Evolutionary conservation across 2,797 vertebrate species (phyloP).

Genomic region (Rallus crepitans): DNA sequence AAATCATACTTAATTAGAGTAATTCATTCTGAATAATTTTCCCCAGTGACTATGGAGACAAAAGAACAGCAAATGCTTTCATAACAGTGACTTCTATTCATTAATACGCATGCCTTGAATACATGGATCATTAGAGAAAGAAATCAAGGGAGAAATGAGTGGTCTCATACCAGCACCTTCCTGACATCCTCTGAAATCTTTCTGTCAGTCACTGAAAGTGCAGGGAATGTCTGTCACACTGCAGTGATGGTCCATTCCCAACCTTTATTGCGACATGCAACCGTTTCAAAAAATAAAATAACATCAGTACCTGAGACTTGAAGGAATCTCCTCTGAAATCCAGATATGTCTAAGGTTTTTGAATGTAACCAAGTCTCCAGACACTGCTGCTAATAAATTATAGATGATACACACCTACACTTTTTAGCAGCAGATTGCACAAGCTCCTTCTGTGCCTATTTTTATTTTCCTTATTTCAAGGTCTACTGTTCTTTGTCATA

Average conservation of each 20-base stretch:
- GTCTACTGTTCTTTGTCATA: slow-evolving; percentile 6
- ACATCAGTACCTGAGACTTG: background rate
- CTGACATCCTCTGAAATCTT: background rate
- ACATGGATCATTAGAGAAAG: background rate
- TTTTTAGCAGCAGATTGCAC: slow-evolving; percentile 10
- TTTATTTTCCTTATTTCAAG: slow-evolving; percentile 61
- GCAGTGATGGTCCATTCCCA: background rate
- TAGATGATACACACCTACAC: background rate
- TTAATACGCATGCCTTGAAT: background rate
- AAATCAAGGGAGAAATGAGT: background rate
- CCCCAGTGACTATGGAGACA: background rate
- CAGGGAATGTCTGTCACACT: background rate
- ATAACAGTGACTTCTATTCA: background rate
- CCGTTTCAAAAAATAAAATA: background rate
- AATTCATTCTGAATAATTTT: background rate
- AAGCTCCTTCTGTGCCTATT: slow-evolving; percentile 22
- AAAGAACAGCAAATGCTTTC: background rate
- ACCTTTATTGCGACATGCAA: background rate
- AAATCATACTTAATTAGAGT: background rate
- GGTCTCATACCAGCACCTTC: background rate
- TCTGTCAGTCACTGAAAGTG: background rate
- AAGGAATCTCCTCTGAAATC: slow-evolving; percentile 7
- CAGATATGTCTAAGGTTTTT: background rate
- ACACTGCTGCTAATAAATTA: slow-evolving; percentile 20
- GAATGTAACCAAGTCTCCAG: background rate